Evolutionary conservation across 2,888 invertebrate genomes (phyloP).

Genomic region (Platycheirus rosarum): DNA sequence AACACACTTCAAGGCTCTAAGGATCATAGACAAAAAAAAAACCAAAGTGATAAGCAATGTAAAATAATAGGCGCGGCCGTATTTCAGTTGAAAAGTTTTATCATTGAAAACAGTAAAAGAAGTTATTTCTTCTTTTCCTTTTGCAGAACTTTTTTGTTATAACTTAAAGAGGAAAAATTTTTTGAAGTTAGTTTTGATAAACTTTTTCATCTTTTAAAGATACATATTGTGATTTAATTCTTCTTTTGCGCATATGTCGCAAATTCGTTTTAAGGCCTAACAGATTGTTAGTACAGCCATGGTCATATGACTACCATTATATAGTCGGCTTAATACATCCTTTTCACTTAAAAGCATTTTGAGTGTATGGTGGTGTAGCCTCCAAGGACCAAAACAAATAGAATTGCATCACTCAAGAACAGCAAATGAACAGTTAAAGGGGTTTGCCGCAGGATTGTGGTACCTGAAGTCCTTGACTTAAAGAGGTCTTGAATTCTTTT

Average conservation of each 20-base stretch:
- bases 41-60: conserved; percentile 54
- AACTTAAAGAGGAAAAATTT: too few relatives aligned
- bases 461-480: conserved; percentile 60
- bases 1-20: conserved; percentile 51
- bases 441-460: conserved; percentile 49
- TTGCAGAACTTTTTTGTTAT: too few relatives aligned
- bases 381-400: conserved; percentile 49
- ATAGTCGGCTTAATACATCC: conserved; percentile 28
- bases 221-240: too few relatives aligned
- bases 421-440: conserved; percentile 32
- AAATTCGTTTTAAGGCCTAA: neutral
- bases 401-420: conserved; percentile 42
- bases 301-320: neutral
- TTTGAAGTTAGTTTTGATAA: too few relatives aligned
- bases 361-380: conserved; percentile 8
- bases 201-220: too few relatives aligned
- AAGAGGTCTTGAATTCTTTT: conserved; percentile 35
- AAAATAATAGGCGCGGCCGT: neutral
- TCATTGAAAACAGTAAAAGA: neutral
- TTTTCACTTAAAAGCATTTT: conserved; percentile 30
- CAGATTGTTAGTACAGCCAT: neutral
- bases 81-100: neutral
- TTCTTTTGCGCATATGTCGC: too few relatives aligned
- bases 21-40: conserved; percentile 51
- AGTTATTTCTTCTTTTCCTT: too few relatives aligned